phyloP scores from a whole-genome alignment of 2,113 vertebrate species.

The Murina feae region DNA sequence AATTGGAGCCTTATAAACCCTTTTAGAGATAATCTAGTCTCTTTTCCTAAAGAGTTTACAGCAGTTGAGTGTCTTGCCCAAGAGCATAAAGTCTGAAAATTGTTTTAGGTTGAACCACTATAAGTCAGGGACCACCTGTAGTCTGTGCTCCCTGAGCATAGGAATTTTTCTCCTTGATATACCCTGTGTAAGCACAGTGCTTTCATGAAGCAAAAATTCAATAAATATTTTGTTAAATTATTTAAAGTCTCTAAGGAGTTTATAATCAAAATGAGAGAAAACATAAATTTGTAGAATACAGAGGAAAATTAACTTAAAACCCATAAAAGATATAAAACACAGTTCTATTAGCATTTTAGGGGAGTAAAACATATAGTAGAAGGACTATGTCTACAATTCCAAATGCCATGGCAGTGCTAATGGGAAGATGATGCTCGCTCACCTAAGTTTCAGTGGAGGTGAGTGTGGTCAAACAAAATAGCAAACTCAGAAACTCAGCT shows the following conservation, averaged over 20 bases:
- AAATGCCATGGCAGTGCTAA: background rate
- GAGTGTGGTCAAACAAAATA: background rate
- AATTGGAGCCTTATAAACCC: background rate
- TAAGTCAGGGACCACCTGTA: background rate
- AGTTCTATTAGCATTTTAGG: background rate
- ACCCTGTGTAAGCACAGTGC: background rate
- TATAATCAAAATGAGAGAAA: background rate
- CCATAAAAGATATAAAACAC: background rate
- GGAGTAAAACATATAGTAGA: background rate
- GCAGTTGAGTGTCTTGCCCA: background rate
- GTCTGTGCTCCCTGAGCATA: background rate
- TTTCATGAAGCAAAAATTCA: background rate
- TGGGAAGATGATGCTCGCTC: background rate
- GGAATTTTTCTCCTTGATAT: background rate
- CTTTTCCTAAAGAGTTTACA: background rate
- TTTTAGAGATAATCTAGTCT: background rate
- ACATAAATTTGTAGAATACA: background rate
- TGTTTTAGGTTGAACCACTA: background rate
- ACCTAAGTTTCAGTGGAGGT: background rate
- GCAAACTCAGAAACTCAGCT: background rate
- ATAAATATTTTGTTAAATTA: background rate
- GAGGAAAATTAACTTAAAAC: background rate
- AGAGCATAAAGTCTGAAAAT: background rate
- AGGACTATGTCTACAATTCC: background rate
- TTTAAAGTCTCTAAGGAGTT: background rate